Evolutionary conservation across 2,113 vertebrate species (phyloP).

Genomic region (Xyliphius kryptos): DNA sequence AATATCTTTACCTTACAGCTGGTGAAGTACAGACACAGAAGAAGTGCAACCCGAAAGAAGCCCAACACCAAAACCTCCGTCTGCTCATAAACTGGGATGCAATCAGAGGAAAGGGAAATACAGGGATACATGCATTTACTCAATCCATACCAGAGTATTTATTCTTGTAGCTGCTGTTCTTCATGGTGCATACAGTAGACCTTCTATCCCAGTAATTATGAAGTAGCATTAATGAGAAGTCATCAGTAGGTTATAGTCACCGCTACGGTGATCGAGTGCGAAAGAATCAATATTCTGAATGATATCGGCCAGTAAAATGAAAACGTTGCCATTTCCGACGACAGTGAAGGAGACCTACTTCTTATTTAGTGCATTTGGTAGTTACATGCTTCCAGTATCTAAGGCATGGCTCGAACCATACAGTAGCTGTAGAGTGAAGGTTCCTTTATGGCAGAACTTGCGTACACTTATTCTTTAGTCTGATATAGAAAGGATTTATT

Average conservation of each 20-base stretch:
- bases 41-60: slow-evolving; percentile 27
- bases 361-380: too few species aligned
- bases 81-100: slow-evolving; percentile 8
- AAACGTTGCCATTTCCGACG: too few species aligned
- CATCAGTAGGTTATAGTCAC: not conserved
- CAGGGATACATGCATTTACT: not conserved
- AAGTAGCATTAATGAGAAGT: not conserved
- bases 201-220: not conserved
- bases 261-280: not conserved
- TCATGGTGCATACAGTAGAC: not conserved
- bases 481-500: too few species aligned
- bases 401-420: too few species aligned
- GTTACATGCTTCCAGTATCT: too few species aligned
- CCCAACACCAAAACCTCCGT: slow-evolving; percentile 2
- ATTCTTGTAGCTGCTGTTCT: not conserved
- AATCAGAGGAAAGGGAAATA: not conserved
- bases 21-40: slow-evolving; percentile 12
- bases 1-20: slow-evolving; percentile 19
- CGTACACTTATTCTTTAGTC: too few species aligned
- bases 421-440: too few species aligned
- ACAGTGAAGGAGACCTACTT: too few species aligned
- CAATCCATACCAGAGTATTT: not conserved
- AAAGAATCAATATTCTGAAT: too few species aligned
- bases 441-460: too few species aligned
- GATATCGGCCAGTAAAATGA: too few species aligned